Evolutionary conservation across 1,140 invertebrate species (phyloP).

Genomic region (Spodoptera litura): DNA sequence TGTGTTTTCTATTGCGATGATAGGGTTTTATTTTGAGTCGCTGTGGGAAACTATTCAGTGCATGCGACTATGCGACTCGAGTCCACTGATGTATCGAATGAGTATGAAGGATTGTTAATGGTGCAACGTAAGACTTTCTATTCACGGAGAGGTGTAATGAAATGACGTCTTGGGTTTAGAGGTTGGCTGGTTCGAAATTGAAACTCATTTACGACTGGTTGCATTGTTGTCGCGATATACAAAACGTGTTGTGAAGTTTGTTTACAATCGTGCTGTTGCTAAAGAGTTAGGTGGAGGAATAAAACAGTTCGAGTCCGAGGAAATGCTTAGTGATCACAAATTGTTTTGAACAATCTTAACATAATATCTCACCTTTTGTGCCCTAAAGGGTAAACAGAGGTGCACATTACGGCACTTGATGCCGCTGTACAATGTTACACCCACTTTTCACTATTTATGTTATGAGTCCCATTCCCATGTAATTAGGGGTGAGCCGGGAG

Average conservation of each 20-base stretch:
- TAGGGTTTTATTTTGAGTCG: constrained; percentile 56
- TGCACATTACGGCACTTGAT: no score
- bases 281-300: no score
- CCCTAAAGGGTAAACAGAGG: no score
- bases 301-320: no score
- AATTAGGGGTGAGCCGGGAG: no score
- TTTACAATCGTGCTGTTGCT: not conserved
- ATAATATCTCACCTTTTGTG: no score
- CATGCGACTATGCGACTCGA: not conserved
- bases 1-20: constrained; percentile 52
- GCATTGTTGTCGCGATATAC: constrained; percentile 9
- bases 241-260: not conserved
- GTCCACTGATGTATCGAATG: constrained; percentile 14
- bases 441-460: no score
- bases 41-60: constrained; percentile 43
- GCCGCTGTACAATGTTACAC: no score
- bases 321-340: no score
- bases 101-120: constrained; percentile 17
- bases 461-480: no score
- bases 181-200: constrained; percentile 12
- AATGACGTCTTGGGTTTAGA: not conserved
- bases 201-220: constrained; percentile 22
- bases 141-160: constrained; percentile 4
- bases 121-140: constrained; percentile 16
- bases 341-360: no score